Base-by-base conservation (phyloP, 2,113 vertebrate genomes). In the Xyrauchen texanus region DNA sequence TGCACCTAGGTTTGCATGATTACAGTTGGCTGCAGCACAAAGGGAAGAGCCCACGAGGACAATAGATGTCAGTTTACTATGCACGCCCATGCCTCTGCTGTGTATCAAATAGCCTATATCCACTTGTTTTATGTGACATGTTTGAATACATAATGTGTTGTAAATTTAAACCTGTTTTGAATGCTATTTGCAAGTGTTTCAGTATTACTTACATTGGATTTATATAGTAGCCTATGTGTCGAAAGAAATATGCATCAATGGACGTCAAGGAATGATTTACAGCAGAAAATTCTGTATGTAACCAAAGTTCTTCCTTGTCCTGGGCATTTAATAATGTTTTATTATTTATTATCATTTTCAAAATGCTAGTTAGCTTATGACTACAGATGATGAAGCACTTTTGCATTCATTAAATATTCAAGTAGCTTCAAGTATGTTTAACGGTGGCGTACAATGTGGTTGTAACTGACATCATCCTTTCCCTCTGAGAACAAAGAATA, bases 401-500 rank as follows among this genome's bases (percentile, higher is more conserved):
- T 34, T 34, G 21, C 21, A 34, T 34, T 34, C 21, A 34, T 34
- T 34, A 34, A 34, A 34, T 34, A 84, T 76, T 68, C 55, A 81
- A 83, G 78, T 3, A 34, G 21, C 21, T 34, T 34, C 21, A 34
- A 34, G 21, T 34, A 3, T 34, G 21, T 34, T 34, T 34, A 34
- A 34, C 21, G 21, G 21, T 3, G 21, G 3, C 21, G 21, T 34
- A 34, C 21, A 34, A 34, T 34, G 21, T 34, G 21, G 21, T 34
- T 82, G 88, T 86, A 83, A 89, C 83, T 77, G 85, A 83, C 88
- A 90, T 90, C 90, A 93, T 94, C 91, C 90, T 82, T 3, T 4
- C 93, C 83, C 89, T 89, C 86, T 86, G 90, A 93, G 93, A 96
- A 95, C 93, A 96, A 96, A 95, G 94, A 89, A 91, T 88, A 83